Base-by-base conservation (phyloP, 2,797 vertebrate species). In the Sebastes reedi region DNA sequence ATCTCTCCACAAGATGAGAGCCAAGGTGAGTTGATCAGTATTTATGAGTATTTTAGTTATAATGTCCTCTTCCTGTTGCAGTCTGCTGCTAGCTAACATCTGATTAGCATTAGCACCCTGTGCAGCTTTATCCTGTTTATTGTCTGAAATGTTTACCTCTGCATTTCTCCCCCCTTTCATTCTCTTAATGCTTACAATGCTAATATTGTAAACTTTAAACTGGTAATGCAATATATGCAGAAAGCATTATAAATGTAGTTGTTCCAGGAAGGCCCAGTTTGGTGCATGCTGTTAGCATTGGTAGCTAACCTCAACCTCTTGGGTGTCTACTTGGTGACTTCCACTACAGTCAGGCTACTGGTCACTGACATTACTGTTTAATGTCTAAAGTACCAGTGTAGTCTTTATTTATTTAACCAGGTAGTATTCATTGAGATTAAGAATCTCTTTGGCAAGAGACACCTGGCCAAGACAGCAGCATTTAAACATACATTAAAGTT, bases 1-100 rank as follows among this genome's bases (percentile, higher is more conserved):
- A 34, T 78, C 42, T 92, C 95, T 95, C 94, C 91, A 88, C 95
- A 91, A 91, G 94, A 98, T 99, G 98, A 97, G 98, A 96, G 98
- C 97, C 34, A 98, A 98, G 97, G 98, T 98, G 91, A 96, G 94
- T 24, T 3, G 29, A 64, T 1, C 0, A 3, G 6, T 8, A 0
- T 1, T 0, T 4, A 2, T 65, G 0, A 0, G 1, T 36, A 13
- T 58, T 81, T 85, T 1, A 4, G 0, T 3, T 42, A 54, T 29
- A 6, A 1, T 6, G 0, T 75, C 0, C 9, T 50, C 52, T 72
- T 69, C 62, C n/a, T 16, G 7, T 22, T 2, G 0, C 8, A n/a
- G 22, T 55, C 52, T 67, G 67, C 22, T 56, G 73, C 67, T 86
- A 81, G 75, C 73, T 86, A 54, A 27, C 27, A 24, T 16, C 12